Evolutionary conservation across 2,888 invertebrate genomes (phyloP).

Genomic region (Drosophila limbata): DNA sequence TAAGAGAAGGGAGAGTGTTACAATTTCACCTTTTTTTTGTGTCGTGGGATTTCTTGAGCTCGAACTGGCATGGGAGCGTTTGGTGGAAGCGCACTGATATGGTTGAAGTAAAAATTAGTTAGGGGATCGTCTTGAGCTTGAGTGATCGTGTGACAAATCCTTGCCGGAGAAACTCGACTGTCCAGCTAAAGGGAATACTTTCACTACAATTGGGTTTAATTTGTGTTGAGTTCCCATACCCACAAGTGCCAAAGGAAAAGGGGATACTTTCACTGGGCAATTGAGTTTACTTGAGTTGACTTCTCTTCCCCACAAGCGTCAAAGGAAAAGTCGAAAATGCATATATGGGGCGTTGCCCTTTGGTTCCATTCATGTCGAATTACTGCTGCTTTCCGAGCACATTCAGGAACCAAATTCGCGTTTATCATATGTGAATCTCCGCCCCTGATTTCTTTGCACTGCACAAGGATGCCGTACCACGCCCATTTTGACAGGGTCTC

Average conservation of each 20-base stretch:
- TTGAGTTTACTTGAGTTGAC: background rate
- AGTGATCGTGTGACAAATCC: slow-evolving; percentile 48
- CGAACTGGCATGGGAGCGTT: slow-evolving; percentile 51
- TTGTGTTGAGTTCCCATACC: background rate
- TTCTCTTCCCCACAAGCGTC: background rate
- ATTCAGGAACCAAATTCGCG: slow-evolving; percentile 22
- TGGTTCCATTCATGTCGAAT: slow-evolving; percentile 25
- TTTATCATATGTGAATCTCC: slow-evolving; percentile 34
- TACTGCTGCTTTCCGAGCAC: slow-evolving; percentile 34
- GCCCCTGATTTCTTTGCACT: slow-evolving; percentile 20
- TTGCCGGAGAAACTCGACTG: background rate
- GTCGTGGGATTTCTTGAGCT: slow-evolving; percentile 61
- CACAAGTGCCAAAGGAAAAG: slow-evolving; percentile 1
- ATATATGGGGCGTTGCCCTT: slow-evolving; percentile 8
- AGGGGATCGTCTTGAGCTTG: slow-evolving; percentile 33
- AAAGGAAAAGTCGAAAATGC: slow-evolving; percentile 6
- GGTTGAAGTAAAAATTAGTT: slow-evolving; percentile 34
- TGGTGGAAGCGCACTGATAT: slow-evolving; percentile 51
- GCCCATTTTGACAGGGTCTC: slow-evolving; percentile 63
- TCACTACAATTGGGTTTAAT: background rate
- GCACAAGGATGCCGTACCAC: slow-evolving; percentile 33
- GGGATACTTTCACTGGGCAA: slow-evolving; percentile 4
- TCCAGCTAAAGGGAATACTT: slow-evolving; percentile 9
- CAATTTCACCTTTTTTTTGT: slow-evolving; percentile 68
- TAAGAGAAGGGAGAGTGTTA: slow-evolving; percentile 60